Evolutionary conservation across 1,140 invertebrate genomes (phyloP).

Genomic region (Drosophila kikkawai): DNA sequence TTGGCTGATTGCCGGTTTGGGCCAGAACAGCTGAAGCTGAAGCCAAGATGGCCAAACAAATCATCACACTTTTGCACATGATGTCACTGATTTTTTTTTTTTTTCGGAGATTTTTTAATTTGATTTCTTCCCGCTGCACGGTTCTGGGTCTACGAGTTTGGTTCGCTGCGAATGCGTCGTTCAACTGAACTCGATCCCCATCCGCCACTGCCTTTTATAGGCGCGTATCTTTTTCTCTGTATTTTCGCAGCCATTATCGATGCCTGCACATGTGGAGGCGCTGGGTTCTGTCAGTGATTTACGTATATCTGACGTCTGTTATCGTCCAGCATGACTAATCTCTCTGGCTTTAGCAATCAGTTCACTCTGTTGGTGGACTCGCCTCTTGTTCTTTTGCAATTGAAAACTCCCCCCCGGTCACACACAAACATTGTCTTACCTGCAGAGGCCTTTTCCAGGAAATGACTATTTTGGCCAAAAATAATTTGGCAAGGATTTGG

Average conservation of each 20-base stretch:
- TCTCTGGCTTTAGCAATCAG: conserved; percentile 16
- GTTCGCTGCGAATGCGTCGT: conserved; percentile 45
- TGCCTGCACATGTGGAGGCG: not conserved
- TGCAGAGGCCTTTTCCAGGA: conserved; percentile 14
- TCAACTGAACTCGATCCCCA: conserved; percentile 39
- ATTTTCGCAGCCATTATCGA: conserved; percentile 41
- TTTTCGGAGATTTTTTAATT: not conserved
- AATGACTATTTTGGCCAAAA: conserved; percentile 25
- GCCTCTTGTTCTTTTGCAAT: not conserved
- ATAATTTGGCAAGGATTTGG: conserved; percentile 15
- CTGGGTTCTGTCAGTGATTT: conserved; percentile 31
- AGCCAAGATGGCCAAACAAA: conserved; percentile 58
- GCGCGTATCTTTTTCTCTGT: conserved; percentile 20
- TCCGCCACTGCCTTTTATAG: conserved; percentile 45
- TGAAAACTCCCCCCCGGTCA: conserved; percentile 13
- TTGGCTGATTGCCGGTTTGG: conserved; percentile 1
- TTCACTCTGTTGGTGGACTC: not conserved
- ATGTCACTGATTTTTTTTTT: conserved; percentile 23
- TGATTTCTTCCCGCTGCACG: conserved; percentile 9
- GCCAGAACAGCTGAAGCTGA: conserved; percentile 12
- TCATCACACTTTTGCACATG: conserved; percentile 69
- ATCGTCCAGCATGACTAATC: conserved; percentile 41
- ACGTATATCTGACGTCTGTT: conserved; percentile 46
- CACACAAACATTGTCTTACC: not conserved
- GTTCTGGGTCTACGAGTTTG: conserved; percentile 21